Evolutionary conservation across 1,140 invertebrate species (phyloP).

Genomic region (Drosophila albomicans): DNA sequence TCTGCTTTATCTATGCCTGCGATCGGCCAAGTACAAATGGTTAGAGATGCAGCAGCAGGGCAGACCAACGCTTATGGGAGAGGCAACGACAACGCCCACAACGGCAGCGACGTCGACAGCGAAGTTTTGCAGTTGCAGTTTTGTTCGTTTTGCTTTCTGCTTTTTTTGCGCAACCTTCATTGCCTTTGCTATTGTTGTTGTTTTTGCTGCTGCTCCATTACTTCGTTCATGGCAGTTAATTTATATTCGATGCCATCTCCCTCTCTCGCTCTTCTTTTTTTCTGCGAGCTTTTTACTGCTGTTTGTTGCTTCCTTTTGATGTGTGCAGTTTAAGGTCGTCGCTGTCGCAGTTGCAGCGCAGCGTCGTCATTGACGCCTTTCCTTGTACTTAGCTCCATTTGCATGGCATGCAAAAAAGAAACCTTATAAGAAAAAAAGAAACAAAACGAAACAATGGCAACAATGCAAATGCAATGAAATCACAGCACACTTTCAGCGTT

Average conservation of each 20-base stretch:
- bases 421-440: slow-evolving; percentile 37
- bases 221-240: slow-evolving; percentile 75
- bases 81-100: slow-evolving; percentile 54
- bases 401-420: slow-evolving; percentile 55
- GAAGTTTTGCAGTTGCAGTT: slow-evolving; percentile 39
- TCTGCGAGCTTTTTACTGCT: slow-evolving; percentile 21
- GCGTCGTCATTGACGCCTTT: slow-evolving; percentile 76
- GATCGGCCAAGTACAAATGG: slow-evolving; percentile 4
- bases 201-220: slow-evolving; percentile 68
- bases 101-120: slow-evolving; percentile 29
- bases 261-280: slow-evolving; percentile 7
- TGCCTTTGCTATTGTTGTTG: slow-evolving; percentile 5
- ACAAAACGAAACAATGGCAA: slow-evolving; percentile 35
- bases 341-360: slow-evolving; percentile 32
- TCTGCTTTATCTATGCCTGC: slow-evolving; percentile 56
- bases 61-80: slow-evolving; percentile 1
- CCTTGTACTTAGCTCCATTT: slow-evolving; percentile 64
- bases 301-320: slow-evolving; percentile 68
- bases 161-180: slow-evolving; percentile 73
- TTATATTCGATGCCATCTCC: slow-evolving; percentile 78
- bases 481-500: slow-evolving; percentile 71
- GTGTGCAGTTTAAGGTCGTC: slow-evolving; percentile 53
- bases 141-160: slow-evolving; percentile 74
- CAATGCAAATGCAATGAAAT: slow-evolving; percentile 39
- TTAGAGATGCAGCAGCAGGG: slow-evolving; percentile 10